phyloP scores from a whole-genome alignment of 2,888 invertebrate species.

The Azorinus chamasolen region DNA sequence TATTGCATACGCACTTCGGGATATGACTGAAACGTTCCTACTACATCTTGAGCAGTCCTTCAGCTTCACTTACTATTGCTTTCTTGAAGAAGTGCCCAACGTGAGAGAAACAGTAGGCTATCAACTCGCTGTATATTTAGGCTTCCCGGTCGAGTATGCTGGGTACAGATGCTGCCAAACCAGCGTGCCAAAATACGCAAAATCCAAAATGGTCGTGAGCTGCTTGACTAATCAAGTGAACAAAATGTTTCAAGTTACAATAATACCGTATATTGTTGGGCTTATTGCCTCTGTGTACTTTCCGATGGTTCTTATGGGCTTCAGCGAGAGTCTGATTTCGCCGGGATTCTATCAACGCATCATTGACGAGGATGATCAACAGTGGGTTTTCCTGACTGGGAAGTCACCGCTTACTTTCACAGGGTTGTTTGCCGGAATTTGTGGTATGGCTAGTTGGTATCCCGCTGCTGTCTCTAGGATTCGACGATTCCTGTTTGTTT shows the following conservation, averaged over 20 bases:
- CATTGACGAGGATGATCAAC: too few relatives aligned
- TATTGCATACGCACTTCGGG: too few relatives aligned
- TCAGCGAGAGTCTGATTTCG: too few relatives aligned
- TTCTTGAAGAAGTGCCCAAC: constrained; percentile 32
- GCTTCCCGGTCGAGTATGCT: constrained; percentile 33
- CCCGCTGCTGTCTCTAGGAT: too few relatives aligned
- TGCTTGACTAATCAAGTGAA: constrained; percentile 16
- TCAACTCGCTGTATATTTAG: constrained; percentile 30
- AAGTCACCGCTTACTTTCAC: too few relatives aligned
- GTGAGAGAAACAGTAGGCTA: constrained; percentile 34
- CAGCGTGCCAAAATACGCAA: background rate
- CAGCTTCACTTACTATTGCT: constrained; percentile 39
- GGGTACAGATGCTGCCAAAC: constrained; percentile 51
- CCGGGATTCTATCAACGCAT: too few relatives aligned
- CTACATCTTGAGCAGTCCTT: background rate
- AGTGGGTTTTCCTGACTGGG: too few relatives aligned
- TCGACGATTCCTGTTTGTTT: too few relatives aligned
- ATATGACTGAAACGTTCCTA: too few relatives aligned
- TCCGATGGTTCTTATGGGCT: constrained; percentile 28
- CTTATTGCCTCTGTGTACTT: constrained; percentile 39
- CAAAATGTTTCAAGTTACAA: constrained; percentile 30
- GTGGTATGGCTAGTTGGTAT: constrained; percentile 20
- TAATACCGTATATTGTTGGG: constrained; percentile 40
- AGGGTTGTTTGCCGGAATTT: too few relatives aligned
- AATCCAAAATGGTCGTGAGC: background rate